phyloP scores from a whole-genome alignment of 2,113 vertebrate species.

The Nematolebias whitei region DNA sequence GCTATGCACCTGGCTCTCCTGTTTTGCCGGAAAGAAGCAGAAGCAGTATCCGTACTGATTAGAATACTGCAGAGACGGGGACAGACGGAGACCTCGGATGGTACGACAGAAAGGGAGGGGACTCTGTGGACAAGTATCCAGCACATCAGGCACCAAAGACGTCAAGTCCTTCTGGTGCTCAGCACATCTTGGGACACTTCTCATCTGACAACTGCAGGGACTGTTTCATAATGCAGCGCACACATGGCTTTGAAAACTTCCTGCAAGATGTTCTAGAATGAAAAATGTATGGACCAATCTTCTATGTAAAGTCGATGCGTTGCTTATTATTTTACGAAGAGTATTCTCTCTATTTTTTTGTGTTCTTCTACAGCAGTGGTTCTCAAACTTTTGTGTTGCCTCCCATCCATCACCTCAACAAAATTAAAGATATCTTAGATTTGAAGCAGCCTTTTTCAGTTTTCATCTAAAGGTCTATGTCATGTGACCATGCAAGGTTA shows the following conservation, averaged over 20 bases:
- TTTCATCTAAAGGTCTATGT: constrained; percentile 21
- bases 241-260: constrained; percentile 55
- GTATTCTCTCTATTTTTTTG: constrained; percentile 7
- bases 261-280: constrained; percentile 47
- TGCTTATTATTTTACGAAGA: constrained; percentile 49
- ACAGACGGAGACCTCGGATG: constrained; percentile 33
- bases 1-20: constrained; percentile 95
- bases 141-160: constrained; percentile 67
- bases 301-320: constrained; percentile 67
- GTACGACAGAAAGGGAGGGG: constrained; percentile 40
- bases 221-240: constrained; percentile 66
- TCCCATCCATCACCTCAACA: too few relatives aligned
- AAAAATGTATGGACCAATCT: constrained; percentile 73
- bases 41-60: constrained; percentile 96
- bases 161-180: constrained; percentile 39
- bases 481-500: background rate
- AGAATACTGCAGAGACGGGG: constrained; percentile 14
- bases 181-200: constrained; percentile 57
- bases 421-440: too few relatives aligned
- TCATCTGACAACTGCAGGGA: constrained; percentile 74
- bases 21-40: constrained; percentile 96
- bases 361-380: background rate
- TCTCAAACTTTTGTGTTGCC: too few relatives aligned
- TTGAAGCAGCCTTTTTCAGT: background rate
- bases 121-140: constrained; percentile 56